Conservation (phyloP, 2,113 vertebrate genomes). For the Pampusana beccarii region DNA sequence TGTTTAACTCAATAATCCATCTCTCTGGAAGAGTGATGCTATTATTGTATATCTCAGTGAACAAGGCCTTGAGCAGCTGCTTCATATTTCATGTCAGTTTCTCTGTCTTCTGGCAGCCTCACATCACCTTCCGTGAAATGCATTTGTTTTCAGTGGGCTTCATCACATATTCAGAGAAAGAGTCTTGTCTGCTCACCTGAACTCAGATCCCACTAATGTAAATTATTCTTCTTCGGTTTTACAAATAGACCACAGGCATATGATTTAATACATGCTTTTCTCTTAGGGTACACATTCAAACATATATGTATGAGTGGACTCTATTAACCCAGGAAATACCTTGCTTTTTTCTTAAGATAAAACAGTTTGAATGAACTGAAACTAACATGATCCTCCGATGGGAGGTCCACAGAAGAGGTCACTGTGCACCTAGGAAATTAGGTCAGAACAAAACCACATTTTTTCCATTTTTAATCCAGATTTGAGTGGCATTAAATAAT, state of each 20-base stretch:
- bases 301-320: neutral
- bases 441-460: neutral
- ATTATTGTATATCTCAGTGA: neutral
- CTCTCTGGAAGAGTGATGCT: neutral
- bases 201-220: neutral
- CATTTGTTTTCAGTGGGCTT: neutral
- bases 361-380: neutral
- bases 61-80: neutral
- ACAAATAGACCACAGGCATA: fast-evolving
- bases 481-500: neutral
- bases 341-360: neutral
- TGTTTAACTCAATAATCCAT: neutral
- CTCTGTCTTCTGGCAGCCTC: neutral
- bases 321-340: neutral
- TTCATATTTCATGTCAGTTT: neutral
- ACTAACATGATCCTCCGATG: fast-evolving
- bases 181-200: neutral
- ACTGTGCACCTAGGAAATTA: neutral
- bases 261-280: neutral
- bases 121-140: neutral
- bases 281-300: neutral
- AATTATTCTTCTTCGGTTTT: neutral
- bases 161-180: neutral
- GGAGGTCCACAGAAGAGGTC: neutral
- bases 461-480: neutral